A percentile compares a stretch with the other conserved stretches of the same genome.
Conservation (phyloP, 2,888 invertebrate species). For the Parthenolecanium corni region DNA sequence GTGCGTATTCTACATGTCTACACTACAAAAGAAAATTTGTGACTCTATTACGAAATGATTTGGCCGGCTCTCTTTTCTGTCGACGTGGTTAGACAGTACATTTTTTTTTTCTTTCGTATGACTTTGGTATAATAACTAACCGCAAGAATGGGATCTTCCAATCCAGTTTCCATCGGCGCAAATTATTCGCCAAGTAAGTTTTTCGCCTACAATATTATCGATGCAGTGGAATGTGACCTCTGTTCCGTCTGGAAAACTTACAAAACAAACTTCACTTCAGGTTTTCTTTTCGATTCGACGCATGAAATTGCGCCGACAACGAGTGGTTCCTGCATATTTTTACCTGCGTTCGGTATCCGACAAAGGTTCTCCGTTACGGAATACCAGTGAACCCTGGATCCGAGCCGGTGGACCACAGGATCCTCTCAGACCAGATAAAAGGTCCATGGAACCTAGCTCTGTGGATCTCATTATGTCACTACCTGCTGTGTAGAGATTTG, state of each 20-base stretch:
- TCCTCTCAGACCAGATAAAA: slow-evolving; percentile 35
- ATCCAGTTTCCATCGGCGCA: slow-evolving; percentile 79
- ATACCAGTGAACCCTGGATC: slow-evolving; percentile 63
- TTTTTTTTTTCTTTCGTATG: background rate
- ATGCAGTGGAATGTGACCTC: slow-evolving; percentile 76
- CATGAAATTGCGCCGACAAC: background rate
- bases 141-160: slow-evolving; percentile 66
- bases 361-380: slow-evolving; percentile 54
- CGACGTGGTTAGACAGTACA: no score
- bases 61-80: no score
- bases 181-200: slow-evolving; percentile 71
- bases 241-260: slow-evolving; percentile 61
- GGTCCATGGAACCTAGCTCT: slow-evolving; percentile 37
- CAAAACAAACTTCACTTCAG: slow-evolving; percentile 10
- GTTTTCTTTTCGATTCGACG: background rate
- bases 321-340: slow-evolving; percentile 32
- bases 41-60: no score
- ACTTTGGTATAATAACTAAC: slow-evolving; percentile 42
- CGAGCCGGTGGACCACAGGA: slow-evolving; percentile 57
- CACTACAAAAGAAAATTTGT: no score
- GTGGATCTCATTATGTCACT: slow-evolving; percentile 42
- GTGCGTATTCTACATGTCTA: no score
- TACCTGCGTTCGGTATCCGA: slow-evolving; percentile 52
- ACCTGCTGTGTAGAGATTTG: slow-evolving; percentile 36
- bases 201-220: slow-evolving; percentile 66